Evolutionary conservation across 2,888 invertebrate genomes (phyloP).

Genomic region (Drosophila nigritarsus): DNA sequence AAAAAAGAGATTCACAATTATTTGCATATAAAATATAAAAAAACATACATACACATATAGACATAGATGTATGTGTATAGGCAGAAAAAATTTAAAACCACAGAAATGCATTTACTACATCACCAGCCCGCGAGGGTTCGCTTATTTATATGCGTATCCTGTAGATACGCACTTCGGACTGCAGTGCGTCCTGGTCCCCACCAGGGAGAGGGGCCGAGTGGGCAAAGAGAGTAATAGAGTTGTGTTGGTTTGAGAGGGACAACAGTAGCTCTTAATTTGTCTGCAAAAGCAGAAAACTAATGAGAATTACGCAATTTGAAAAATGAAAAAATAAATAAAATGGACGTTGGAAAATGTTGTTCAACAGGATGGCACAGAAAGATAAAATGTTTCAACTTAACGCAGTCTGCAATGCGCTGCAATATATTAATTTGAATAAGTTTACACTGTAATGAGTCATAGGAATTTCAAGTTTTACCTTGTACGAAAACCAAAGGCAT

Average conservation of each 20-base stretch:
- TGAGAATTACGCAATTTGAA: slow-evolving; percentile 82
- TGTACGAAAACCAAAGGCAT: neutral
- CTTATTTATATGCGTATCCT: slow-evolving; percentile 71
- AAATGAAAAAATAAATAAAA: slow-evolving; percentile 53
- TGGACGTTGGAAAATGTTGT: slow-evolving; percentile 39
- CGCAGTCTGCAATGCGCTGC: slow-evolving; percentile 11
- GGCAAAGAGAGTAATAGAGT: slow-evolving; percentile 12
- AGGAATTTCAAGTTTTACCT: neutral
- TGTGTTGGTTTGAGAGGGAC: slow-evolving; percentile 19
- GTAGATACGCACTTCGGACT: slow-evolving; percentile 72
- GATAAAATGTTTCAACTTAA: slow-evolving; percentile 4
- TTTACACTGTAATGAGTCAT: neutral
- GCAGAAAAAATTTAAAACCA: slow-evolving; percentile 69
- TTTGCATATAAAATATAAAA: slow-evolving; percentile 71
- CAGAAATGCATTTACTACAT: slow-evolving; percentile 68
- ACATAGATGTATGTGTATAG: slow-evolving; percentile 5
- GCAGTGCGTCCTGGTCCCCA: slow-evolving; percentile 33
- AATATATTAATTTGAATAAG: neutral
- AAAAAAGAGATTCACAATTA: slow-evolving; percentile 75
- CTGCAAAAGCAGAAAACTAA: slow-evolving; percentile 79
- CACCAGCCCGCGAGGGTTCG: slow-evolving; percentile 61
- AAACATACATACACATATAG: neutral
- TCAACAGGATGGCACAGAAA: slow-evolving; percentile 10
- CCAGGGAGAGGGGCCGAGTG: neutral
- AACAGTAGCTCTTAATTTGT: slow-evolving; percentile 73